Evolutionary conservation across 2,888 invertebrate species (phyloP), one percentile per base, ranked within the genome.

Genomic region (Ochropleura plecta): DNA sequence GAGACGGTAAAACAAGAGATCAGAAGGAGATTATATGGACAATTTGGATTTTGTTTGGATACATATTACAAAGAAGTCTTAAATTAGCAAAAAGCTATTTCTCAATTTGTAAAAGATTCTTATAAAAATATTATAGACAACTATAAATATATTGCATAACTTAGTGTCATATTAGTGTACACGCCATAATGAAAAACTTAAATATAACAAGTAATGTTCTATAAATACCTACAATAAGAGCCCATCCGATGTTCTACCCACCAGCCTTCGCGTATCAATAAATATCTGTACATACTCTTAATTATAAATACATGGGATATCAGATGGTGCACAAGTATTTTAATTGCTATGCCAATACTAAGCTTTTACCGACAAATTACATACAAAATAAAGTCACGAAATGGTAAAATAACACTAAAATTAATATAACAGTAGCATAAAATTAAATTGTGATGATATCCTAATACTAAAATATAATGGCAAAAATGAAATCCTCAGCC

Each of bases 241-340:
- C 86, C 90, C 91, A 90, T 89, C 91, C 86, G 91, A 94, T 92
- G 92, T 90, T 91, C 82, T 84, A 87, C 85, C 89, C 92, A 91
- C 91, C 91, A 93, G 91, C 90, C 93, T 93, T 93, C 81, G 80
- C 71, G 44, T 86, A 89, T 93, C 89, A 95, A 95, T 95, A 95
- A 95, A 94, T 95, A 95, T 94, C 93, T 95, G 93, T 95, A 95
- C 95, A 95, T 90, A 90, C 87, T 86, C 91, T 93, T 93, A 94
- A 88, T 72, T 89, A 90, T 87, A 88, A 88, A 86, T 86, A 86
- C 86, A 88, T 82, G 85, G 84, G 87, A 84, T 81, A 88, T 87
- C 85, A 86, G 88, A 88, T 87, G 84, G 86, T 83, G 86, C 83
- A 81, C 70, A 76, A 79, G 73, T 84, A 78, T 70, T 71, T 79